Base-by-base conservation (phyloP, 2,797 vertebrate species). In the Gila robusta region DNA sequence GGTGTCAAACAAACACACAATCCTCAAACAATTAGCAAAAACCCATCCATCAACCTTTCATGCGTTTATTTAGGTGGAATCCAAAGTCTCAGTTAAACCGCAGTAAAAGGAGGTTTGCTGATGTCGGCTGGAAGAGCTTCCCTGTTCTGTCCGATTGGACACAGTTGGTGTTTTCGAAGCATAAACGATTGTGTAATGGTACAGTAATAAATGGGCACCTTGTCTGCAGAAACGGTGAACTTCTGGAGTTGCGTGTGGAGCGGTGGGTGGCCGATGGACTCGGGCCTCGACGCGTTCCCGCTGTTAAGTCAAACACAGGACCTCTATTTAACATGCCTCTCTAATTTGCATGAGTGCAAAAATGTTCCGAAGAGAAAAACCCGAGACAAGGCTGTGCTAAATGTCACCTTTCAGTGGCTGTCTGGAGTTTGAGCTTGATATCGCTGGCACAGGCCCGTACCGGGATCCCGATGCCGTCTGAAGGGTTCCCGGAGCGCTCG, bases 211-310 rank as follows among this genome's bases (percentile, higher is more conserved):
- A 89, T 80, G 71, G 49, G 88, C 91, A 96, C 96, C 96, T 96
- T 96, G 93, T 96, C 95, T 87, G 95, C 96, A 85, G 95, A 96
- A 88, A 95, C 91, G 1, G 95, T 96, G 91, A 96, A 96, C 92
- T 95, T 95, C 91, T 96, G 95, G 84, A 96, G 95, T 90, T 96
- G 96, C 1, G 79, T 54, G 73, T 89, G 88, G 66, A 91, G 84
- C 32, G 77, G 78, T 66, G 85, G 66, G 85, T 88, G 84, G 85
- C 72, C 59, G 23, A 93, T 93, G 79, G 94, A 80, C 32, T 80
- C 67, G 37, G 37, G 92, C 91, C 92, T 81, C 17, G 90, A 0
- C 8, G 17, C 0, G 86, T 77, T 84, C 89, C 83, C 66, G 82
- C 49, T 87, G 91, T 93, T 93, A 91, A 92, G 88, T 92, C 93